These are phyloP conservation scores for Leuciscus idus DNA, from an alignment of 2,113 vertebrate genomes.

Conservation along the genomic window DNA sequence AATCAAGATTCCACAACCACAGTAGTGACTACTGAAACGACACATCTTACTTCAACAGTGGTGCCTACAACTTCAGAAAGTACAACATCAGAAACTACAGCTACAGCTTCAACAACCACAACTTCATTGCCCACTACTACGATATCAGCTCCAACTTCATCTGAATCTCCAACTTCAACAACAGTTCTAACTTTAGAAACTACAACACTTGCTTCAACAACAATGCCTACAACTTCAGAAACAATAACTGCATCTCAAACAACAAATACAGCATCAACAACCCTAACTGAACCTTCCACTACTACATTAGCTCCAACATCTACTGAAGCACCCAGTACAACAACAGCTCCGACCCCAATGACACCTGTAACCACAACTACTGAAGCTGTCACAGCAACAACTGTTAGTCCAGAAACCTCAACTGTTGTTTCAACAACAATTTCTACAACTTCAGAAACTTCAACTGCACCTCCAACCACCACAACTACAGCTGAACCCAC, in stretches of 20 bases:
- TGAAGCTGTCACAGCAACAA: too few species aligned
- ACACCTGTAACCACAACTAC: too few species aligned
- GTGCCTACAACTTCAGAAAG: background rate
- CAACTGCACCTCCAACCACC: background rate
- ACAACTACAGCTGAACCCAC: background rate
- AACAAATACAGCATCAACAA: background rate
- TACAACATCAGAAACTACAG: background rate
- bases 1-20: background rate
- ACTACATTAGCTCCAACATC: too few species aligned
- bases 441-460: background rate
- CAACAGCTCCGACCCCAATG: too few species aligned
- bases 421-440: background rate
- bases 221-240: background rate
- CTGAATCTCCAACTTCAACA: background rate
- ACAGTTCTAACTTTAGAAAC: background rate
- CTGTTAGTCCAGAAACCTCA: too few species aligned
- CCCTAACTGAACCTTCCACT: too few species aligned
- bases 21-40: background rate
- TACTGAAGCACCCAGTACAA: too few species aligned
- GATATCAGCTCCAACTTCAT: background rate
- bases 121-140: too few species aligned
- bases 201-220: background rate
- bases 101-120: background rate
- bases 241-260: background rate
- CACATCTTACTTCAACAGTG: background rate